These are phyloP conservation scores for Tapirus terrestris DNA, from an alignment of 2,113 vertebrate genomes.

Conservation along the genomic window DNA sequence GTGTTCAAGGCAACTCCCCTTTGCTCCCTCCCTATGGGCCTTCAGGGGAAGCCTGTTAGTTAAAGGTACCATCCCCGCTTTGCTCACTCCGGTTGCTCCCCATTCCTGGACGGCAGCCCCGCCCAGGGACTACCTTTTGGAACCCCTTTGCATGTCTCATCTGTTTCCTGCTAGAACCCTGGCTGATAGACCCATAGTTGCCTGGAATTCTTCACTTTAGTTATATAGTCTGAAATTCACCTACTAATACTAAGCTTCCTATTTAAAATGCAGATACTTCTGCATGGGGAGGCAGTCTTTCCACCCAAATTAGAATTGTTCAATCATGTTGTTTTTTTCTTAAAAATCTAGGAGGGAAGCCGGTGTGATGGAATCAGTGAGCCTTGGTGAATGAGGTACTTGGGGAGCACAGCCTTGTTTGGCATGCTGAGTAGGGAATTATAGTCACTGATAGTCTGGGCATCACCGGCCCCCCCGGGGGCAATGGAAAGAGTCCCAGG, in stretches of 20 bases:
- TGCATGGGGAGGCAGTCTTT: neutral
- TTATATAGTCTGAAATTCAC: neutral
- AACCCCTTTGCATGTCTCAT: neutral
- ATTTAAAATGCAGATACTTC: neutral
- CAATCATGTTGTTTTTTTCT: neutral
- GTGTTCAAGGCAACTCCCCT: rapidly evolving
- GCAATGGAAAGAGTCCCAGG: neutral
- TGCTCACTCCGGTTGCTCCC: rapidly evolving
- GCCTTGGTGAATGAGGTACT: neutral
- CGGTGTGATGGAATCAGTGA: neutral
- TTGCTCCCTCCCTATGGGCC: neutral
- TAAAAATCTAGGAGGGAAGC: neutral
- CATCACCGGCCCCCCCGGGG: no score
- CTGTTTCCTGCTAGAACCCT: neutral
- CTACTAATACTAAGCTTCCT: neutral
- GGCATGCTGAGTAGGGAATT: neutral
- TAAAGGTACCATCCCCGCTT: neutral
- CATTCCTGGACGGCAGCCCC: rapidly evolving
- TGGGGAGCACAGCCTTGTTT: no score
- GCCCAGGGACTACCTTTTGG: neutral
- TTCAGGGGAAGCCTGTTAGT: rapidly evolving
- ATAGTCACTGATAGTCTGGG: neutral
- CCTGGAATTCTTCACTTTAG: neutral
- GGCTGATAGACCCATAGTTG: neutral
- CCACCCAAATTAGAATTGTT: neutral